Percentiles rank a stretch among this genome's conserved stretches.
Evolutionary conservation across 2,113 vertebrate genomes (phyloP).

Genomic region (Hippoglossus stenolepis): DNA sequence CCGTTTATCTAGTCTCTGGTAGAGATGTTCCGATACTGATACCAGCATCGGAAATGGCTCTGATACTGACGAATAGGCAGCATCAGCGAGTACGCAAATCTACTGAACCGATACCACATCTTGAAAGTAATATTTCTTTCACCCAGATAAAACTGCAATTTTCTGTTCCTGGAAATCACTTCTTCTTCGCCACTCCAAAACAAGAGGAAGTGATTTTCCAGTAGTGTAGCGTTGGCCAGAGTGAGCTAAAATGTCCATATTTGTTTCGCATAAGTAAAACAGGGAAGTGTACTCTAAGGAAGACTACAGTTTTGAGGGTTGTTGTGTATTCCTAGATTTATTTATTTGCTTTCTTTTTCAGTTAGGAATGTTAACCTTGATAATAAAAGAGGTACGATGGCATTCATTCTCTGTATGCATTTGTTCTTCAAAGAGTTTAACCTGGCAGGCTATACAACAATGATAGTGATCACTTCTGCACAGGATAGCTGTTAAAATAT

Average conservation of each 20-base stretch:
- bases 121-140: not conserved
- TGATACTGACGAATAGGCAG: too few species aligned
- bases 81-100: too few species aligned
- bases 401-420: too few species aligned
- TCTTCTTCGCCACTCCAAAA: too few species aligned
- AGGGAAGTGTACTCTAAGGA: not conserved
- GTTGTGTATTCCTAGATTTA: not conserved
- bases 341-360: not conserved
- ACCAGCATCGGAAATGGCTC: not conserved
- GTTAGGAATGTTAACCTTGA: too few species aligned
- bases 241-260: not conserved
- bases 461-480: too few species aligned
- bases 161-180: too few species aligned
- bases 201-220: not conserved
- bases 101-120: not conserved
- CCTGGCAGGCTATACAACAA: too few species aligned
- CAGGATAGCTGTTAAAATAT: too few species aligned
- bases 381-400: too few species aligned
- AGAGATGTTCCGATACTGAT: not conserved
- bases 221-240: not conserved
- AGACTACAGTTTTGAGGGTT: too few species aligned
- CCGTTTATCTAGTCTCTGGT: slow-evolving; percentile 3
- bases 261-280: not conserved
- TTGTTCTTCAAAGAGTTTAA: too few species aligned
- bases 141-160: not conserved